phyloP scores from a whole-genome alignment of 2,888 invertebrate genomes.

The Drosophila yooni region DNA sequence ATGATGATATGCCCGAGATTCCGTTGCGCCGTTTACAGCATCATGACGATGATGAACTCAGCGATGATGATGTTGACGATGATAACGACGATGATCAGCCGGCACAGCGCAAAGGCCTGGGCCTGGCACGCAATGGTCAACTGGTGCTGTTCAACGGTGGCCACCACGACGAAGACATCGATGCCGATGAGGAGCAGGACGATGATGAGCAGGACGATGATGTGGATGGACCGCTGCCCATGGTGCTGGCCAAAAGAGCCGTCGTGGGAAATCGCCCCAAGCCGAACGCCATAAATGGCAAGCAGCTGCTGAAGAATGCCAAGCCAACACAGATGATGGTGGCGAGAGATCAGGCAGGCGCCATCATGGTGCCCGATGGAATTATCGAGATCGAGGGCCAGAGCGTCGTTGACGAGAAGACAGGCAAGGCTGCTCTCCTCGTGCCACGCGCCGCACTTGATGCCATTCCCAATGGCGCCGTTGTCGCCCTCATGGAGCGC shows the following conservation, averaged over 20 bases:
- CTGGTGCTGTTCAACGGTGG: conserved; percentile 32
- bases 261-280: conserved; percentile 24
- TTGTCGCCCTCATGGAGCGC: conserved; percentile 80
- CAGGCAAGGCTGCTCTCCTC: conserved; percentile 77
- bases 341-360: conserved; percentile 75
- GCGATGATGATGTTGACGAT: conserved; percentile 38
- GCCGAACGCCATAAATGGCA: conserved; percentile 21
- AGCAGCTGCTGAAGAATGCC: conserved; percentile 61
- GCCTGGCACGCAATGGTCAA: conserved; percentile 38
- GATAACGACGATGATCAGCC: conserved; percentile 31
- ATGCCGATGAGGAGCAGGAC: conserved; percentile 11
- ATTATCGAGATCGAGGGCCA: conserved; percentile 81
- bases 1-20: conserved; percentile 23
- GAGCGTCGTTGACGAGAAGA: conserved; percentile 79
- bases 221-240: conserved; percentile 14
- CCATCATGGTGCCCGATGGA: conserved; percentile 81
- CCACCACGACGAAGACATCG: conserved; percentile 15
- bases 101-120: conserved; percentile 11
- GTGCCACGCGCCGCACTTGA: conserved; percentile 80
- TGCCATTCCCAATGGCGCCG: conserved; percentile 81
- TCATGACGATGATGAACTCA: conserved; percentile 29
- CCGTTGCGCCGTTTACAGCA: conserved; percentile 19
- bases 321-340: conserved; percentile 76
- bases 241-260: conserved; percentile 27
- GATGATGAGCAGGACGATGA: conserved; percentile 28